Percentiles rank a stretch among this genome's conserved stretches.
Conservation (phyloP, 2,888 invertebrate species). For the Chrysodeixis includens region DNA sequence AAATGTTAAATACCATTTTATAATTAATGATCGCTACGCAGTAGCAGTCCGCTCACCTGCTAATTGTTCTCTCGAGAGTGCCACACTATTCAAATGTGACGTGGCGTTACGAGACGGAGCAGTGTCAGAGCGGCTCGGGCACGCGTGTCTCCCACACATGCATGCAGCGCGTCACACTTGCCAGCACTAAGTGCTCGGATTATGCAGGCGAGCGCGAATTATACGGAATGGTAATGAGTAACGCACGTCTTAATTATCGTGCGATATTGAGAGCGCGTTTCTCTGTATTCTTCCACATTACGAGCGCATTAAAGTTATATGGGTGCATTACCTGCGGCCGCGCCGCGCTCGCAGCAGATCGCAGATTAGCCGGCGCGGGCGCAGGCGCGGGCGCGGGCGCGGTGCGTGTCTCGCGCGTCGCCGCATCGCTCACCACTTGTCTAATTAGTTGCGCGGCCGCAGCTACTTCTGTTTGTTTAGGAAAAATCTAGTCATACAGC, state of each 20-base stretch:
- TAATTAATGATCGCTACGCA: conserved; percentile 24
- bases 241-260: conserved; percentile 36
- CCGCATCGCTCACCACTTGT: conserved; percentile 20
- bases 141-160: not conserved
- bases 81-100: conserved; percentile 31
- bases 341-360: not conserved
- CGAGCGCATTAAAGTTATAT: conserved; percentile 29
- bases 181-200: conserved; percentile 37
- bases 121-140: not conserved
- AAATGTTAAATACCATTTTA: conserved; percentile 21
- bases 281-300: conserved; percentile 22
- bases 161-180: conserved; percentile 21
- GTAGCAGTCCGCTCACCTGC: conserved; percentile 14
- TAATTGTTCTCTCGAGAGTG: conserved; percentile 17
- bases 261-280: conserved; percentile 36
- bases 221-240: conserved; percentile 46
- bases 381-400: not conserved
- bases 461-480: conserved; percentile 37
- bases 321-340: conserved; percentile 32
- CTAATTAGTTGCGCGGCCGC: conserved; percentile 32
- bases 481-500: conserved; percentile 32
- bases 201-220: conserved; percentile 31
- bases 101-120: conserved; percentile 7
- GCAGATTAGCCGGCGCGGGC: conserved; percentile 6
- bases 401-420: too few species aligned